Evolutionary conservation across 2,113 vertebrate species (phyloP).

Genomic region (Peromyscus leucopus): DNA sequence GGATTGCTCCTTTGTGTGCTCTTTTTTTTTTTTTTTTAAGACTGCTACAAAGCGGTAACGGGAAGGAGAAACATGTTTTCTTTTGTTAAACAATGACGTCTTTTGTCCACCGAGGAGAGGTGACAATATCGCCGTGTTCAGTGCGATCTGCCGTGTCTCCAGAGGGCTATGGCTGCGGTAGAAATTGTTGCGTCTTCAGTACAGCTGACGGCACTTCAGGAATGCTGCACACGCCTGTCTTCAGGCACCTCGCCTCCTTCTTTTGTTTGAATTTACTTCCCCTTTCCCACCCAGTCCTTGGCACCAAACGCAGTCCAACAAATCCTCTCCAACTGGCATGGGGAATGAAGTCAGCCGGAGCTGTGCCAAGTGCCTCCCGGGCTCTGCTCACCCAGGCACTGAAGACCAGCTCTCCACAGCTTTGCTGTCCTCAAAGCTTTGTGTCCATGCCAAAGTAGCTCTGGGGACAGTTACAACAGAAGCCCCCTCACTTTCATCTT

Average conservation of each 20-base stretch:
- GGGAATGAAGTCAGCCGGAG: slow-evolving; percentile 67
- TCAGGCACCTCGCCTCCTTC: slow-evolving; percentile 80
- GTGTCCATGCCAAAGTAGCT: neutral
- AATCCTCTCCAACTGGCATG: slow-evolving; percentile 67
- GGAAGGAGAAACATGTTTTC: slow-evolving; percentile 84
- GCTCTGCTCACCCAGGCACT: slow-evolving; percentile 32
- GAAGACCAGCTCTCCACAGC: neutral
- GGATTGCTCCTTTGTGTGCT: slow-evolving; percentile 79
- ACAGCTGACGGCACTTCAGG: slow-evolving; percentile 78
- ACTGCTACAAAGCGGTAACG: slow-evolving; percentile 81
- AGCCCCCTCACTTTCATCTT: neutral
- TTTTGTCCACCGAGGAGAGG: slow-evolving; percentile 86
- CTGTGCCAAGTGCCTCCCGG: slow-evolving; percentile 65
- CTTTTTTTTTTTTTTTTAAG: slow-evolving; percentile 73
- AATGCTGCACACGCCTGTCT: slow-evolving; percentile 83
- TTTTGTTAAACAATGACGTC: slow-evolving; percentile 86
- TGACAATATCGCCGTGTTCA: slow-evolving; percentile 82
- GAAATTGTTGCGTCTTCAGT: slow-evolving; percentile 75
- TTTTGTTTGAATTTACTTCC: slow-evolving; percentile 81
- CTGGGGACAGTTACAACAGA: neutral
- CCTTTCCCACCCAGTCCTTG: slow-evolving; percentile 77
- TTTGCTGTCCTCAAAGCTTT: neutral
- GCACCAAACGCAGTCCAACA: slow-evolving; percentile 76
- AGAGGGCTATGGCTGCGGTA: slow-evolving; percentile 68
- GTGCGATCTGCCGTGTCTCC: slow-evolving; percentile 78